Conservation (phyloP, 2,888 invertebrate genomes). For the Argyra leucocephala region DNA sequence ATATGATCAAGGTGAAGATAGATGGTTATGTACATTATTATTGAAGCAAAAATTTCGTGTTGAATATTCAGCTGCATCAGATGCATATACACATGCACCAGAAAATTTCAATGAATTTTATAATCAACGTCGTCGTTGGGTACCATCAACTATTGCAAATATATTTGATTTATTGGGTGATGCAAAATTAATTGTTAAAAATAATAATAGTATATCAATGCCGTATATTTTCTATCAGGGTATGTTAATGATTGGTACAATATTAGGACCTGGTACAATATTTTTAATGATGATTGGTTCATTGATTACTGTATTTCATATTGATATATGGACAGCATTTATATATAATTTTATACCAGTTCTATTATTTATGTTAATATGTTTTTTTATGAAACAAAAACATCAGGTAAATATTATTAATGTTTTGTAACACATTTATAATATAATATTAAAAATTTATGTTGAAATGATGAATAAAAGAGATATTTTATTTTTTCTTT, state of each 20-base stretch:
- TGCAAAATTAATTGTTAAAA: constrained; percentile 64
- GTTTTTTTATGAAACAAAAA: constrained; percentile 52
- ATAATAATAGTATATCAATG: constrained; percentile 83
- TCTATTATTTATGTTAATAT: constrained; percentile 54
- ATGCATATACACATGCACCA: constrained; percentile 89
- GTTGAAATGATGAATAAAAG: no score
- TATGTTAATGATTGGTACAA: constrained; percentile 60
- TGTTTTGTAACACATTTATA: no score
- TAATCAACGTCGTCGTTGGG: constrained; percentile 90
- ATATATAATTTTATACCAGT: constrained; percentile 59
- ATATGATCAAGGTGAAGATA: constrained; percentile 93
- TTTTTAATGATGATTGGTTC: constrained; percentile 72
- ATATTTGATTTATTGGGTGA: constrained; percentile 78
- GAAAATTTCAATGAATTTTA: constrained; percentile 88
- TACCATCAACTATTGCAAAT: constrained; percentile 92
- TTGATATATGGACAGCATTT: constrained; percentile 60
- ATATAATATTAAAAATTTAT: no score
- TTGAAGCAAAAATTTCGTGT: constrained; percentile 85
- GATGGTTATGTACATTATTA: constrained; percentile 88
- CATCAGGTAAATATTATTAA: constrained; percentile 47
- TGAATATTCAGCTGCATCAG: constrained; percentile 91
- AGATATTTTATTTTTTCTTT: no score
- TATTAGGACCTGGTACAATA: constrained; percentile 64
- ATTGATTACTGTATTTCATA: constrained; percentile 60
- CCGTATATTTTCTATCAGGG: constrained; percentile 67